A percentile compares a stretch with the other conserved stretches of the same genome.
phyloP scores from a whole-genome alignment of 2,113 vertebrate species.

The Brachypteracias leptosomus region DNA sequence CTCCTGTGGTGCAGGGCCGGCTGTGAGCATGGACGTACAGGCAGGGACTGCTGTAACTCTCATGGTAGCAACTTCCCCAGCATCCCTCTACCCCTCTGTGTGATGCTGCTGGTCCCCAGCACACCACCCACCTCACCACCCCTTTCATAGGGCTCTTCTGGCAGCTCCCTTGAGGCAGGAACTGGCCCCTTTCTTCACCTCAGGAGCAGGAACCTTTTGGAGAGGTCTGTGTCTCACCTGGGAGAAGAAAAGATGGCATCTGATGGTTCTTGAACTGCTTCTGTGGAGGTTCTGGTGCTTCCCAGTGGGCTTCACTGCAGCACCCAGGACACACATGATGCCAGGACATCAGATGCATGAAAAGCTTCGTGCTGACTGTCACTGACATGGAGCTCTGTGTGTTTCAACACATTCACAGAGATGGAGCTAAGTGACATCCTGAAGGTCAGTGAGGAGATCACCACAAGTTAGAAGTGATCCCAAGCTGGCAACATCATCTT shows the following conservation, averaged over 20 bases:
- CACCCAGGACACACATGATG: background rate
- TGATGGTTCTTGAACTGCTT: background rate
- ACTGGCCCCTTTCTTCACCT: background rate
- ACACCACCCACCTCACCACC: fast-evolving
- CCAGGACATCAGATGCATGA: background rate
- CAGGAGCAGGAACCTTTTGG: background rate
- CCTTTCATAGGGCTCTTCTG: background rate
- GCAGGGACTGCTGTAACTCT: background rate
- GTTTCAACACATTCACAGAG: background rate
- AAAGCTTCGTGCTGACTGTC: fast-evolving
- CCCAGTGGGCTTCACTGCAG: background rate
- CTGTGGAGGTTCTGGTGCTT: background rate
- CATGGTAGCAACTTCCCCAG: fast-evolving
- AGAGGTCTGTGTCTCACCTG: background rate
- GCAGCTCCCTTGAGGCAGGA: background rate
- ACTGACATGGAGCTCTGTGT: background rate
- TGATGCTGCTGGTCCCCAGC: background rate
- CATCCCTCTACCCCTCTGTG: background rate
- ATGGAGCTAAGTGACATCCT: background rate
- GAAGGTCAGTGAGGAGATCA: background rate
- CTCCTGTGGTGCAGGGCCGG: background rate
- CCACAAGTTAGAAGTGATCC: background rate
- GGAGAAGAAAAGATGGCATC: background rate
- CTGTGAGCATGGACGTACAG: fast-evolving
- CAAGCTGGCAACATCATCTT: background rate